Percentiles rank a stretch among this genome's conserved stretches.
Conservation (phyloP, 1,140 invertebrate genomes). For the Drosophila equinoxialis region DNA sequence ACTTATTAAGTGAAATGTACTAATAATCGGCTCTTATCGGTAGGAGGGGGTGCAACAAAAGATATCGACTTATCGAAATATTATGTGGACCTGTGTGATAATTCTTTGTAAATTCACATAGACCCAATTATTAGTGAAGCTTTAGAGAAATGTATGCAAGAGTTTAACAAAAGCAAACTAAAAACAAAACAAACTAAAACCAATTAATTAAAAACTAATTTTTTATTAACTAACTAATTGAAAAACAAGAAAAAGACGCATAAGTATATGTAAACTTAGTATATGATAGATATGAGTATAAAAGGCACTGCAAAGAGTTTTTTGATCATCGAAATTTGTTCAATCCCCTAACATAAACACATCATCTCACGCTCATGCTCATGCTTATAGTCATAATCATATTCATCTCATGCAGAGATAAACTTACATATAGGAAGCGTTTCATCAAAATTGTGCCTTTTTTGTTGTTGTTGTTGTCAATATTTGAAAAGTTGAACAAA, state of each 20-base stretch:
- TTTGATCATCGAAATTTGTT: conserved; percentile 13
- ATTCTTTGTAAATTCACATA: conserved; percentile 3
- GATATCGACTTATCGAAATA: no score
- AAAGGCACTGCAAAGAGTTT: conserved; percentile 3
- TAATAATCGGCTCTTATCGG: not conserved
- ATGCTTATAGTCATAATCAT: conserved; percentile 3
- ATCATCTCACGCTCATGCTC: not conserved
- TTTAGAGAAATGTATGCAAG: conserved; percentile 8
- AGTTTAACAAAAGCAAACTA: not conserved
- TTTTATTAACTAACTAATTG: conserved; percentile 12
- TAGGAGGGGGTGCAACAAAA: not conserved
- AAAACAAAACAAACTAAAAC: not conserved
- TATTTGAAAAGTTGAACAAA: conserved; percentile 31
- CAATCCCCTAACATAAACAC: not conserved
- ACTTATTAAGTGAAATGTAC: no score
- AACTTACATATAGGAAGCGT: conserved; percentile 67
- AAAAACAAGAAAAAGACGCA: not conserved
- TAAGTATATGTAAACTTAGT: conserved; percentile 20
- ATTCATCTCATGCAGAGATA: not conserved
- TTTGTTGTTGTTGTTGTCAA: conserved; percentile 76
- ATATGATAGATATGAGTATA: conserved; percentile 30
- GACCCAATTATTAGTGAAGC: not conserved
- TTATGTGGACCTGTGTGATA: not conserved
- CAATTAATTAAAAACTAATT: conserved; percentile 6
- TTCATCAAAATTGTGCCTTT: conserved; percentile 81